A percentile compares a stretch with the other conserved stretches of the same genome.
phyloP scores from a whole-genome alignment of 2,888 invertebrate species.

The Drosophila neotestacea region DNA sequence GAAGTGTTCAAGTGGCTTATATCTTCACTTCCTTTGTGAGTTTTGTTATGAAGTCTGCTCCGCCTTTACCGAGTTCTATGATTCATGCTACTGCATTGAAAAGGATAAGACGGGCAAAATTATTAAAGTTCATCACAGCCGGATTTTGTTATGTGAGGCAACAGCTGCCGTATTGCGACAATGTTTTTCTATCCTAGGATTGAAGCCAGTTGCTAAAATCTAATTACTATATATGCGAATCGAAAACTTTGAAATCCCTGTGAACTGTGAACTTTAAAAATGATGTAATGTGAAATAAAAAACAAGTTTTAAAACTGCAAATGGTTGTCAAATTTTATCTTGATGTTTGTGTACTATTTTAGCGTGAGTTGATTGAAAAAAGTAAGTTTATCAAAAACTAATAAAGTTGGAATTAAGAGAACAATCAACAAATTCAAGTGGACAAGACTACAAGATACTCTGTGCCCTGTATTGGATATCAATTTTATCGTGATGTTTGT shows the following conservation, averaged over 20 bases:
- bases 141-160: constrained; percentile 96
- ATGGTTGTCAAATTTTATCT: too few relatives aligned
- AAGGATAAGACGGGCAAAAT: constrained; percentile 94
- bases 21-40: constrained; percentile 95
- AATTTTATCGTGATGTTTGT: too few relatives aligned
- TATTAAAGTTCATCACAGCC: constrained; percentile 92
- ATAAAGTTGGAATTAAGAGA: too few relatives aligned
- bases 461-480: too few relatives aligned
- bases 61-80: constrained; percentile 98
- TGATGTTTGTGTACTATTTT: too few relatives aligned
- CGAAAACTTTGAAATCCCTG: neutral
- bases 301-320: too few relatives aligned
- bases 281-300: too few relatives aligned
- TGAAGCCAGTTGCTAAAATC: constrained; percentile 96
- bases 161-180: constrained; percentile 94
- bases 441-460: too few relatives aligned
- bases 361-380: too few relatives aligned
- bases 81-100: constrained; percentile 98
- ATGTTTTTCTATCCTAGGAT: constrained; percentile 95
- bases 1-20: constrained; percentile 92
- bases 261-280: too few relatives aligned
- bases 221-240: constrained; percentile 82
- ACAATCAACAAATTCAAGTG: too few relatives aligned
- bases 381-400: too few relatives aligned
- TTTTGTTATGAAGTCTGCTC: constrained; percentile 97